phyloP scores from a whole-genome alignment of 2,797 vertebrate genomes.

The Eptatretus atami region DNA sequence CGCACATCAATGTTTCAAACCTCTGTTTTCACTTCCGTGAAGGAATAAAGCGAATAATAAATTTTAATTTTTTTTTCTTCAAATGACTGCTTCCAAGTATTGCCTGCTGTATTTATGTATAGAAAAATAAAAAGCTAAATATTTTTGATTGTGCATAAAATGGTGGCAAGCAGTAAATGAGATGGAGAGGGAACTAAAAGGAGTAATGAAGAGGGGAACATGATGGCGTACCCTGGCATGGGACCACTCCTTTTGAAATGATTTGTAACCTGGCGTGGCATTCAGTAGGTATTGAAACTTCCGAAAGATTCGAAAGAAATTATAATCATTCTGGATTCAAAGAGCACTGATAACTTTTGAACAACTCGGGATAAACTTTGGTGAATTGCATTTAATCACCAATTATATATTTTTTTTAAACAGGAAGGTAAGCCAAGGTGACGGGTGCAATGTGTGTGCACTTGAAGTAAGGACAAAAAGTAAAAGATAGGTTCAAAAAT shows the following conservation, averaged over 20 bases:
- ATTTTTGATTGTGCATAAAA: not conserved
- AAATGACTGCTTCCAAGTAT: not conserved
- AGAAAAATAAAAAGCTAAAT: not conserved
- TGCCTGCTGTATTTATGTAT: not conserved
- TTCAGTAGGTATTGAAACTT: conserved; percentile 79
- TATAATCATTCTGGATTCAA: not conserved
- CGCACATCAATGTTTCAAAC: too few species aligned
- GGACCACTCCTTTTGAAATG: conserved; percentile 53
- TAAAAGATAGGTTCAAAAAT: too few species aligned
- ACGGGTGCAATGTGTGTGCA: not conserved
- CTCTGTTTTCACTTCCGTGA: too few species aligned
- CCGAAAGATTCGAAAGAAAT: conserved; percentile 29
- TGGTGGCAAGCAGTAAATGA: not conserved
- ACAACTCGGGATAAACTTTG: too few species aligned
- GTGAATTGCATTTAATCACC: not conserved
- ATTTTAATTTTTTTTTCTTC: too few species aligned
- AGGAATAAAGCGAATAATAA: too few species aligned
- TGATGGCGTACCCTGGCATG: conserved; percentile 26
- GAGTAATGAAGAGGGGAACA: too few species aligned
- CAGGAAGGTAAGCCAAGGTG: conserved; percentile 3
- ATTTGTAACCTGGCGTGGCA: conserved; percentile 71
- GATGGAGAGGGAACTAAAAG: too few species aligned
- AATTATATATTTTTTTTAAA: not conserved
- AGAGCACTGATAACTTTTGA: too few species aligned
- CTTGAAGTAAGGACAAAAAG: too few species aligned